These are phyloP conservation scores for Parnassius mnemosyne DNA, from an alignment of 2,888 invertebrate genomes.

Conservation along the genomic window DNA sequence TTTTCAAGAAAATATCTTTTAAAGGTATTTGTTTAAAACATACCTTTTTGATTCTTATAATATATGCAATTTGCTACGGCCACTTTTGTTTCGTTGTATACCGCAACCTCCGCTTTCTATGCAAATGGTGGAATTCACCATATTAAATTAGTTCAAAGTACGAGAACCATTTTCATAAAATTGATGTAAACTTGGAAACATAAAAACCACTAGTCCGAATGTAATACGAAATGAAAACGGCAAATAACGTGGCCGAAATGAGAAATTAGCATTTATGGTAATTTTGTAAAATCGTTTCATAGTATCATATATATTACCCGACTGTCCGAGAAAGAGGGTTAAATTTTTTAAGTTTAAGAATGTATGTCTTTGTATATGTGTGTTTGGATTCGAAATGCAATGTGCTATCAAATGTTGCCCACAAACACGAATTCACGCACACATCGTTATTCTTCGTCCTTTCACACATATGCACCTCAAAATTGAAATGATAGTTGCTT, in stretches of 20 bases:
- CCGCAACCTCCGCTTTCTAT: constrained; percentile 23
- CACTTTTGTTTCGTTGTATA: constrained; percentile 14
- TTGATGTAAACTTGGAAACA: constrained; percentile 20
- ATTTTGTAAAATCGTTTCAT: constrained; percentile 49
- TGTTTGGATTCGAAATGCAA: too few species aligned
- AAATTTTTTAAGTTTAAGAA: too few species aligned
- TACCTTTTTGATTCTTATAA: too few species aligned
- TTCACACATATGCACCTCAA: too few species aligned
- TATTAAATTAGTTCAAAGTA: constrained; percentile 27
- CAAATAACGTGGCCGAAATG: constrained; percentile 41
- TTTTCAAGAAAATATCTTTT: too few species aligned
- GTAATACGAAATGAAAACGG: constrained; percentile 43
- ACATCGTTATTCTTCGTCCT: too few species aligned
- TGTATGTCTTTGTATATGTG: too few species aligned
- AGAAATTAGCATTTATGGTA: constrained; percentile 62
- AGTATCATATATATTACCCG: constrained; percentile 1
- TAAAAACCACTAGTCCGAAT: constrained; percentile 20
- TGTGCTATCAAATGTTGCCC: too few species aligned
- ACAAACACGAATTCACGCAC: too few species aligned
- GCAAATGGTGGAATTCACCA: constrained; percentile 28
- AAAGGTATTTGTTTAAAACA: too few species aligned
- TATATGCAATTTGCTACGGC: neutral
- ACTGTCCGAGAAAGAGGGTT: too few species aligned
- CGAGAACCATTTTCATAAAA: constrained; percentile 26
- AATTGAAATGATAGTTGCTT: too few species aligned